Evolutionary conservation across 2,113 vertebrate species (phyloP).

Genomic region (Alethe castanea): DNA sequence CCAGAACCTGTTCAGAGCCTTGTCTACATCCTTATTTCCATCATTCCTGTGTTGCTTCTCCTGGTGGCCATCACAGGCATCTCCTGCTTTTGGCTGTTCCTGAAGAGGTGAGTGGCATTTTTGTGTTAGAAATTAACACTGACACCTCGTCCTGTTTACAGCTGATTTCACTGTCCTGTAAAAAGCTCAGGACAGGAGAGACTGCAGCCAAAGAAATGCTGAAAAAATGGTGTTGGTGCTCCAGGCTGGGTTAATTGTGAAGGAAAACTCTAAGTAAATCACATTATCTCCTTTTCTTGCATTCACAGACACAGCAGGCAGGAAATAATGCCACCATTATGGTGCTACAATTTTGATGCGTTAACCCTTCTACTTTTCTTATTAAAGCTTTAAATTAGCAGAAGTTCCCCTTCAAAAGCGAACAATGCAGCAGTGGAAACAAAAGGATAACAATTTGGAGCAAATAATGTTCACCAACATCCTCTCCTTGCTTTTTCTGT

Average conservation of each 20-base stretch:
- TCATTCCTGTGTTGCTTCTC: constrained; percentile 79
- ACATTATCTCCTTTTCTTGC: background rate
- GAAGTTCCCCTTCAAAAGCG: background rate
- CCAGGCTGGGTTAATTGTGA: background rate
- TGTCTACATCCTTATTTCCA: constrained; percentile 82
- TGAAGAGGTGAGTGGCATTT: constrained; percentile 75
- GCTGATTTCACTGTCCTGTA: background rate
- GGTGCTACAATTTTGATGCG: background rate
- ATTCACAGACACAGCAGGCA: background rate
- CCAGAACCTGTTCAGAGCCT: constrained; percentile 72
- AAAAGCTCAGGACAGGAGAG: background rate
- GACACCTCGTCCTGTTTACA: background rate
- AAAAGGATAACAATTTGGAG: background rate
- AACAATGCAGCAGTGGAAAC: background rate
- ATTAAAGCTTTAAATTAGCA: background rate
- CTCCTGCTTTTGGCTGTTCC: constrained; percentile 79
- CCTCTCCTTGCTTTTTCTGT: background rate
- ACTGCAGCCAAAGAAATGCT: background rate
- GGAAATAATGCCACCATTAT: background rate
- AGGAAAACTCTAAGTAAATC: background rate
- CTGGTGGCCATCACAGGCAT: constrained; percentile 71
- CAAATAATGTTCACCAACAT: rapidly evolving
- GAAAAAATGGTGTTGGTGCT: background rate
- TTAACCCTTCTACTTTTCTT: background rate
- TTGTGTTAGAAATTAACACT: background rate